Evolutionary conservation across 2,797 vertebrate species (phyloP).

Genomic region (Champsocephalus esox): DNA sequence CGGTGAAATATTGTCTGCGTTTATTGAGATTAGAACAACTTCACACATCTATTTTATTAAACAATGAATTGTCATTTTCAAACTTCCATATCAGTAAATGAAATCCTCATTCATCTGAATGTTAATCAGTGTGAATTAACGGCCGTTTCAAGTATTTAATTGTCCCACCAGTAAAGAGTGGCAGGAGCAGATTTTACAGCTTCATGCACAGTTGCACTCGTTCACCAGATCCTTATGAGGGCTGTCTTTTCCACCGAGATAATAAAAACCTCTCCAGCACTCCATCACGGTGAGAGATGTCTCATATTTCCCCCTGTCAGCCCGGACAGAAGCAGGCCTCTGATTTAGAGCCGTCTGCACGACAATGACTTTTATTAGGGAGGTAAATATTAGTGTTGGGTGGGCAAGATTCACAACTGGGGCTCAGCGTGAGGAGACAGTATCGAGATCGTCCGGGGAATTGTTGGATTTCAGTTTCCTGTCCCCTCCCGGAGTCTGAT

Average conservation of each 20-base stretch:
- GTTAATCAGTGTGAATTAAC: conserved; percentile 39
- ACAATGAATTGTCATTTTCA: conserved; percentile 10
- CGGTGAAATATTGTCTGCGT: no score
- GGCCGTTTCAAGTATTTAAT: conserved; percentile 40
- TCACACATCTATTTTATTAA: neutral
- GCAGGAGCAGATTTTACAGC: conserved; percentile 40
- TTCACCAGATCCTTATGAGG: conserved; percentile 42
- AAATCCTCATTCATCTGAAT: conserved; percentile 37
- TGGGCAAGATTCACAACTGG: conserved; percentile 52
- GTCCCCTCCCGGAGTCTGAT: conserved; percentile 55
- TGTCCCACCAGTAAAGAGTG: conserved; percentile 23
- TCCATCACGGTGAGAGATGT: conserved; percentile 60
- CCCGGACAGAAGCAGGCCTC: conserved; percentile 54
- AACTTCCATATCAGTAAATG: conserved; percentile 12
- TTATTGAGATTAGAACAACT: no score
- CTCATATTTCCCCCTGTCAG: conserved; percentile 71
- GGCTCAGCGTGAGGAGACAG: conserved; percentile 14
- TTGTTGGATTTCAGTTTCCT: conserved; percentile 43
- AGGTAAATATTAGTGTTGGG: conserved; percentile 74
- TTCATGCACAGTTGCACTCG: conserved; percentile 51
- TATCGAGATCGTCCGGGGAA: conserved; percentile 8
- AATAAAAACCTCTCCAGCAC: conserved; percentile 67
- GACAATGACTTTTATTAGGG: conserved; percentile 72
- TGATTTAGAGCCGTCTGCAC: conserved; percentile 68
- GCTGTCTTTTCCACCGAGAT: conserved; percentile 39